A percentile compares a stretch with the other conserved stretches of the same genome.
phyloP scores from a whole-genome alignment of 2,888 invertebrate genomes.

The Synergus umbraculus region DNA sequence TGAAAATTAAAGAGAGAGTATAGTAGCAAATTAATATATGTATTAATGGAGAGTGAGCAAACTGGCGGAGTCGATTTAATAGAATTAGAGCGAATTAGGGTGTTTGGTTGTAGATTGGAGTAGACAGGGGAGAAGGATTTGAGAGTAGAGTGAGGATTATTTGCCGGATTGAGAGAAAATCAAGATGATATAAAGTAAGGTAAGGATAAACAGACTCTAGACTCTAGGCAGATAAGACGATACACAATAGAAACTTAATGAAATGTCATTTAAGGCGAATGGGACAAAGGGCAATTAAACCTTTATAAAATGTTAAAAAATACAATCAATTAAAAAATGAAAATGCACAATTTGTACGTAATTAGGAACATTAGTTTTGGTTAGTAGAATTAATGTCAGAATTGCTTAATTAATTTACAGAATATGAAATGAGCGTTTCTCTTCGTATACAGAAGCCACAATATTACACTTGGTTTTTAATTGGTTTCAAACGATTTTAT shows the following conservation, averaged over 20 bases:
- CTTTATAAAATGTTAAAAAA: not conserved
- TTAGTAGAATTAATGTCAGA: no score
- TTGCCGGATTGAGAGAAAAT: slow-evolving; percentile 15
- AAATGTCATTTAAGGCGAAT: slow-evolving; percentile 37
- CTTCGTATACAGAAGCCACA: not conserved
- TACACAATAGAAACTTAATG: slow-evolving; percentile 36
- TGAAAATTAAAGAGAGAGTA: not conserved
- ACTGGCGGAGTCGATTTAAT: not conserved
- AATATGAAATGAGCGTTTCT: not conserved
- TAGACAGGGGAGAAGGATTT: slow-evolving; percentile 2
- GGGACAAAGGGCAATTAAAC: not conserved
- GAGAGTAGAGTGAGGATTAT: not conserved
- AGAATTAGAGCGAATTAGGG: slow-evolving; percentile 25
- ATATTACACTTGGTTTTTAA: not conserved
- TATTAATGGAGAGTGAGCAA: not conserved
- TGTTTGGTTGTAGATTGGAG: slow-evolving; percentile 9
- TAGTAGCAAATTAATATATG: not conserved
- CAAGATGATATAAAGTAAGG: not conserved
- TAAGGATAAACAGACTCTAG: not conserved
- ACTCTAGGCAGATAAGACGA: not conserved
- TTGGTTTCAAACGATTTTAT: slow-evolving; percentile 6
- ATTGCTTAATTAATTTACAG: not conserved
- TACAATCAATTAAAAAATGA: no score
- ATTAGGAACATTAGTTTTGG: no score
- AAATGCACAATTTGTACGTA: no score